phyloP scores from a whole-genome alignment of 2,113 vertebrate genomes.

The Platysteira castanea region DNA sequence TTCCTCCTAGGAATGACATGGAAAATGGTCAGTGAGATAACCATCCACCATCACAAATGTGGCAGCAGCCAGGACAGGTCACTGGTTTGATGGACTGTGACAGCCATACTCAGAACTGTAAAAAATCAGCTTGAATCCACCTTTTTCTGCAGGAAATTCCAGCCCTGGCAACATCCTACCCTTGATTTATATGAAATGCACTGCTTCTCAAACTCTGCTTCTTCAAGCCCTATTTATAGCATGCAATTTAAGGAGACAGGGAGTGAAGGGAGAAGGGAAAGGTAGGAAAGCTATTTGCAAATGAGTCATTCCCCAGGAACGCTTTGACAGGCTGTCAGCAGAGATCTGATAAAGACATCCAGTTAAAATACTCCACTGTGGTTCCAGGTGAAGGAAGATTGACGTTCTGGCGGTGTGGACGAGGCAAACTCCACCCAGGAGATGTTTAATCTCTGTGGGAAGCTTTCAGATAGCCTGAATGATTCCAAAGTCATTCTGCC shows the following conservation, averaged over 20 bases:
- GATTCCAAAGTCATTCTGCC: not conserved
- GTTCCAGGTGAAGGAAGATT: conserved; percentile 3
- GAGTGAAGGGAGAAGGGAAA: not conserved
- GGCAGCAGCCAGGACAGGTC: not conserved
- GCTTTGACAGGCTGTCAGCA: conserved; percentile 50
- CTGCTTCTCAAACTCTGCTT: not conserved
- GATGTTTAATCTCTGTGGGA: conserved; percentile 13
- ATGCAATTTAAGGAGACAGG: not conserved
- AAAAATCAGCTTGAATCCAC: not conserved
- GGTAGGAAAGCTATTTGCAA: conserved; percentile 13
- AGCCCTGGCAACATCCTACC: not conserved
- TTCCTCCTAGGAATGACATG: not conserved
- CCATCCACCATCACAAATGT: not conserved
- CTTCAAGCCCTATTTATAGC: not conserved
- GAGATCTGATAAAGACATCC: conserved; percentile 18
- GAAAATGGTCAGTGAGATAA: not conserved
- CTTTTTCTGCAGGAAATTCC: not conserved
- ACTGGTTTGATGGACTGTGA: not conserved
- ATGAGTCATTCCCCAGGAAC: not conserved
- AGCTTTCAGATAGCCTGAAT: not conserved
- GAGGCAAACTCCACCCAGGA: not conserved
- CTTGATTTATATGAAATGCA: not conserved
- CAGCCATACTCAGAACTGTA: not conserved
- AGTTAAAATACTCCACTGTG: not conserved
- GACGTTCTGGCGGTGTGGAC: not conserved